Conservation (phyloP, 2,888 invertebrate genomes). For the Cataglyphis altisquamis region DNA sequence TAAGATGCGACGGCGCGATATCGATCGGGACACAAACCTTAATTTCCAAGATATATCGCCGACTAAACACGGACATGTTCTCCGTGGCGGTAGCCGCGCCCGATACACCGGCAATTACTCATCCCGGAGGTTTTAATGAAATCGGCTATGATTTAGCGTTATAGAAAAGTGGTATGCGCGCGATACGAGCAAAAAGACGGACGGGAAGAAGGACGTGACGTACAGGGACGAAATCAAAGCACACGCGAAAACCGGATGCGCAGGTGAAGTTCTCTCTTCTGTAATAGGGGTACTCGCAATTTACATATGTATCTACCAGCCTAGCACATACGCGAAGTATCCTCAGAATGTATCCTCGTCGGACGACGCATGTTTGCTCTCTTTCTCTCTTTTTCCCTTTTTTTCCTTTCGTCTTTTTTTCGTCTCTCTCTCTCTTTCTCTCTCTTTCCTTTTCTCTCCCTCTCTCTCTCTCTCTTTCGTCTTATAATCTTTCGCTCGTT, state of each 20-base stretch:
- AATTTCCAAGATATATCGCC: constrained; percentile 54
- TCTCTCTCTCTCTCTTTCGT: constrained; percentile 27
- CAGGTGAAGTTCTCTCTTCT: constrained; percentile 80
- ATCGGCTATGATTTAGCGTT: constrained; percentile 52
- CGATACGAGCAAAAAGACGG: constrained; percentile 58
- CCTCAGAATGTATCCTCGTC: constrained; percentile 36
- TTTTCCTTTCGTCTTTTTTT: not conserved
- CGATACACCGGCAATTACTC: constrained; percentile 52
- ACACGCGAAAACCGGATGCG: constrained; percentile 83
- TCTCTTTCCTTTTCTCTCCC: not conserved
- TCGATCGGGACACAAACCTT: constrained; percentile 35
- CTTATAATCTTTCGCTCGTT: constrained; percentile 32
- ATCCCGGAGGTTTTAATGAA: constrained; percentile 47
- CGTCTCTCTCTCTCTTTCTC: constrained; percentile 28
- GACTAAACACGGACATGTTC: constrained; percentile 44
- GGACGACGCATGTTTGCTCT: constrained; percentile 17
- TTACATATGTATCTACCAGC: constrained; percentile 79
- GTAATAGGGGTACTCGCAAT: constrained; percentile 75
- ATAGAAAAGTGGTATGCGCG: constrained; percentile 43
- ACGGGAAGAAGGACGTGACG: constrained; percentile 61
- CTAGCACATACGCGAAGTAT: constrained; percentile 35
- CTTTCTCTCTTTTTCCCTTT: not conserved
- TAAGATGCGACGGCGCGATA: constrained; percentile 47
- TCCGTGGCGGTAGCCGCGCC: not conserved
- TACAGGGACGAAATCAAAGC: constrained; percentile 76